Base-by-base conservation (phyloP, 2,113 vertebrate genomes). In the Cyprinodon variegatus region DNA sequence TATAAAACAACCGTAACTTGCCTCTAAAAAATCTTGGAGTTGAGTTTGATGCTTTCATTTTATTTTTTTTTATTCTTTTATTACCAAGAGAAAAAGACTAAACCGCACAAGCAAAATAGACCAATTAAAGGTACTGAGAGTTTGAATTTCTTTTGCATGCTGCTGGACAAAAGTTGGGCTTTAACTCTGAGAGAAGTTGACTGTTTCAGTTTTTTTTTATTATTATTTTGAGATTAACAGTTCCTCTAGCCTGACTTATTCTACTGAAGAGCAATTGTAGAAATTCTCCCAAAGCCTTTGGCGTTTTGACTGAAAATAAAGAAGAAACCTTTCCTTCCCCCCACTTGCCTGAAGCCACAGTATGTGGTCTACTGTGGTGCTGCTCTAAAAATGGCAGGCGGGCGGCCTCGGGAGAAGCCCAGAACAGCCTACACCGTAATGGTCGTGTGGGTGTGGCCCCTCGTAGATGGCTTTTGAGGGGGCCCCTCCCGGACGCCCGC, bases 381-480 rank as follows among this genome's bases (percentile, higher is more conserved):
- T 88, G 90, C 93, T 93, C 94, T 95, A 95, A 95, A 95, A 94
- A 92, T 91, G 93, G 94, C 88, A 89, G 89, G 83, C 90, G 88
- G 93, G 91, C 91, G 89, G 90, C 90, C 90, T 92, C 89, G 84
- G 89, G 90, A 92, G 90, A 89, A 91, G 92, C 88, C 89, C 85
- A 91, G 91, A 91, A 90, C 92, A 91, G 90, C 93, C 83, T 92
- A 82, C 93, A 89, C 93, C 91, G 91, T 93, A 94, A 94, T 92
- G 91, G 92, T 88, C 84, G 79, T 88, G 94, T 94, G 94, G 94
- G 94, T 94, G 94, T 94, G 94, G 94, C 93, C 93, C 93, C 92
- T 90, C 77, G 86, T 92, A 93, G 91, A 94, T 94, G 93, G 93
- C 94, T 95, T 95, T 94, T 94, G 93, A 94, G 94, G 94, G 94